phyloP scores from a whole-genome alignment of 2,797 vertebrate genomes.

The Epinephelus malabaricus region DNA sequence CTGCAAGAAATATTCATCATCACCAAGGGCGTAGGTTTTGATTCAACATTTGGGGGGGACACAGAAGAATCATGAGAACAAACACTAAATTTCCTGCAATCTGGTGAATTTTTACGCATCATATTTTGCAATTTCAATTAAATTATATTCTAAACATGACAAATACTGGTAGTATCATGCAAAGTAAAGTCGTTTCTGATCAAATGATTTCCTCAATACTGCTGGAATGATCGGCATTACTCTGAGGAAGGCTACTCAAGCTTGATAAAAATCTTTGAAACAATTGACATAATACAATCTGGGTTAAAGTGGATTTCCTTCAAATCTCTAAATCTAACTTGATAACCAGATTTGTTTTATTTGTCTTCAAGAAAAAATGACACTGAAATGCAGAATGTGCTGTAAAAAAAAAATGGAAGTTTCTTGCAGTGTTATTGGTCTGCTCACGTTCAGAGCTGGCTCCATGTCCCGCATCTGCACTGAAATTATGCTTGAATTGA shows the following conservation, averaged over 20 bases:
- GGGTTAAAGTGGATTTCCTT: background rate
- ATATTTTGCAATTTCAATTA: background rate
- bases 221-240: background rate
- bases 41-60: too few species aligned
- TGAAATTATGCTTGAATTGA: slow-evolving; percentile 89
- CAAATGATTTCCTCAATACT: background rate
- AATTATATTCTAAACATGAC: background rate
- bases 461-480: slow-evolving; percentile 83
- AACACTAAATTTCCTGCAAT: too few species aligned
- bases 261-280: background rate
- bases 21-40: background rate
- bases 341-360: background rate
- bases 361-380: background rate
- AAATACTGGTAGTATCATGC: background rate
- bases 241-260: background rate
- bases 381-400: background rate
- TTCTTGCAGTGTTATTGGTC: slow-evolving; percentile 62
- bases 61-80: too few species aligned
- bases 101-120: too few species aligned
- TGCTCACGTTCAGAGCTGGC: slow-evolving; percentile 84
- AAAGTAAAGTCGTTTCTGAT: background rate
- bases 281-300: too few species aligned
- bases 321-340: background rate
- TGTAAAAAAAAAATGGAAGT: background rate
- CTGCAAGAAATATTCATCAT: slow-evolving; percentile 40